Percentiles rank a stretch among this genome's conserved stretches.
These are phyloP conservation scores for Zelostemma sp. DNA, from an alignment of 1,140 invertebrate genomes.

Conservation along the genomic window DNA sequence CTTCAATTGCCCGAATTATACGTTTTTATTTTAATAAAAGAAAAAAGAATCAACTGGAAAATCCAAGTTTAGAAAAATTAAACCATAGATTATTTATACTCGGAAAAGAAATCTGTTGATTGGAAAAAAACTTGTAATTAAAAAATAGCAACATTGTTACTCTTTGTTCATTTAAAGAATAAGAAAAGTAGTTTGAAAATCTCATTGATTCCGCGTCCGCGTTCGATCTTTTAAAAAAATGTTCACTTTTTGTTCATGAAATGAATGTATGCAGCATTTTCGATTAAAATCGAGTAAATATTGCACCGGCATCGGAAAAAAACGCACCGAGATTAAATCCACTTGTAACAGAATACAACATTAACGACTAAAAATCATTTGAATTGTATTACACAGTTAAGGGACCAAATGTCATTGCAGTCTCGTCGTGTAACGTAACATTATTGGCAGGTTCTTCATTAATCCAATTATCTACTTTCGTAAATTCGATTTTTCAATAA, in stretches of 20 bases:
- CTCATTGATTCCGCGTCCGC: too few species aligned
- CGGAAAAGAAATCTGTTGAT: too few species aligned
- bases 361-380: background rate
- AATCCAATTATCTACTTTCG: constrained; percentile 10
- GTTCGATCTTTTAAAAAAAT: too few species aligned
- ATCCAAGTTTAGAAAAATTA: too few species aligned
- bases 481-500: constrained; percentile 2
- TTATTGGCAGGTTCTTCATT: constrained; percentile 47
- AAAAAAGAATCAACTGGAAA: too few species aligned
- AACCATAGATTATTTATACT: too few species aligned
- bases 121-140: too few species aligned
- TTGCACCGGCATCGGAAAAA: constrained; percentile 14
- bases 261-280: background rate
- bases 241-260: background rate
- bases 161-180: too few species aligned
- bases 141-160: too few species aligned
- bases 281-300: constrained; percentile 17
- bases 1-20: too few species aligned
- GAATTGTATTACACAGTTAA: constrained; percentile 33
- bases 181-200: too few species aligned
- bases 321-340: background rate
- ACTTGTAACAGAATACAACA: background rate
- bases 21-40: too few species aligned
- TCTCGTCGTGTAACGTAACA: constrained; percentile 38
- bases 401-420: constrained; percentile 51